Percentiles rank a stretch among this genome's conserved stretches.
These are phyloP conservation scores for Sphenopsis melanotis DNA, from an alignment of 2,797 vertebrate species.

Conservation along the genomic window DNA sequence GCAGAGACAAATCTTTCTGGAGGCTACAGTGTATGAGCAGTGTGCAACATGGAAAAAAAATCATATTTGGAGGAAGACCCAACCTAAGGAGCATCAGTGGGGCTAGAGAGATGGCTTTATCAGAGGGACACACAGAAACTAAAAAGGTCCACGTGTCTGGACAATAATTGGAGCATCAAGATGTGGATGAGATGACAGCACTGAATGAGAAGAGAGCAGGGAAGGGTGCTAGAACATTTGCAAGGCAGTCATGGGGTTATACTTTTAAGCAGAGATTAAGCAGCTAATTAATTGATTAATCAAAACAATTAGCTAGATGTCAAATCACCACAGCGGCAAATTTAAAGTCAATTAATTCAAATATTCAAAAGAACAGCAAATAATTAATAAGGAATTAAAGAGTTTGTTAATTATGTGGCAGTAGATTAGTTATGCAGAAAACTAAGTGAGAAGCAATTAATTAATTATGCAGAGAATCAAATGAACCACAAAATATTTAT, in stretches of 20 bases:
- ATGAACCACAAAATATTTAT: conserved; percentile 64
- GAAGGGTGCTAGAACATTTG: background rate
- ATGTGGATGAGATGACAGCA: background rate
- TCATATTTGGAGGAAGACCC: background rate
- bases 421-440: conserved; percentile 61
- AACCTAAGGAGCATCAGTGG: background rate
- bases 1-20: background rate
- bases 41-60: background rate
- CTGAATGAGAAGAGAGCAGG: background rate
- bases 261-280: conserved; percentile 45
- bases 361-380: conserved; percentile 64
- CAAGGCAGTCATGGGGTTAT: conserved; percentile 32
- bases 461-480: conserved; percentile 64
- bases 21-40: background rate
- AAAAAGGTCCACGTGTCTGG: background rate
- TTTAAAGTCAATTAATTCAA: conserved; percentile 62
- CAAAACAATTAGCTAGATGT: conserved; percentile 57
- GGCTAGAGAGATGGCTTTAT: background rate
- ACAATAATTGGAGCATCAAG: background rate
- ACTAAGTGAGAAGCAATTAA: conserved; percentile 61
- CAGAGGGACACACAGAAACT: background rate
- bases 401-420: conserved; percentile 62
- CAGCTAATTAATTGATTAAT: conserved; percentile 63
- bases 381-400: conserved; percentile 60
- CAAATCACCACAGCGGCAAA: conserved; percentile 43